Evolutionary conservation across 2,888 invertebrate genomes (phyloP).

Genomic region (Dryocosmus kuriphilus): DNA sequence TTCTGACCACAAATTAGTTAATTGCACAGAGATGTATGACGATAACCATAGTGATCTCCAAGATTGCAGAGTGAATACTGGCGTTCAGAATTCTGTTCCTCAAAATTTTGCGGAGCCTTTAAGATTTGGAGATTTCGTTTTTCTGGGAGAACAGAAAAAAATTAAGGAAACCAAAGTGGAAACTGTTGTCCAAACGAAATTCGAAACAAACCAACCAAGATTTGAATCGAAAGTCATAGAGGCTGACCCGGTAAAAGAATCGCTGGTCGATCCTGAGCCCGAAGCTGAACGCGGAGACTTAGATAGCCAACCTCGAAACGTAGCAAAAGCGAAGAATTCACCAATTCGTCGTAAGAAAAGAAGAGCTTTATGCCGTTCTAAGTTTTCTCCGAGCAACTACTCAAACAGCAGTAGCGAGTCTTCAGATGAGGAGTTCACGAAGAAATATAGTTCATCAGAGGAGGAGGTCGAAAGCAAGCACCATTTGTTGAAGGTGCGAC

Average conservation of each 20-base stretch:
- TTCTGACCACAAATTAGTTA: not conserved
- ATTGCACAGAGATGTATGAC: not conserved
- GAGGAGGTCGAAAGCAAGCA: not conserved
- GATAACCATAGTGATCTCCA: not conserved
- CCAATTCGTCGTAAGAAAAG: not conserved
- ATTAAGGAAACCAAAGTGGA: not conserved
- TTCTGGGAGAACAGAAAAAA: not conserved
- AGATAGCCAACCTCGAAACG: not conserved
- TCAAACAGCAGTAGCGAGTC: constrained; percentile 9
- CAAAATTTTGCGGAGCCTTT: not conserved
- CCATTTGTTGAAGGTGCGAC: not conserved
- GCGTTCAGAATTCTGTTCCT: not conserved
- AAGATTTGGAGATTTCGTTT: not conserved
- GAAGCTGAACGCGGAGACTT: constrained; percentile 15
- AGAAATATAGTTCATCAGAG: not conserved
- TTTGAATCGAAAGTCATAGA: not conserved
- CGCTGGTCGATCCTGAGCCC: constrained; percentile 5
- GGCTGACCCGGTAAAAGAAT: not conserved
- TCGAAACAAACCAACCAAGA: not conserved
- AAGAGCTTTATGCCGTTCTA: not conserved
- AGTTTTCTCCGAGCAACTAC: constrained; percentile 3
- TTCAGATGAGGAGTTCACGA: constrained; percentile 3
- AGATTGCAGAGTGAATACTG: not conserved
- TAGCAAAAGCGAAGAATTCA: not conserved
- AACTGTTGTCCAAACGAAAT: not conserved